A percentile compares a stretch with the other conserved stretches of the same genome.
Evolutionary conservation across 2,888 invertebrate genomes (phyloP).

Genomic region (Ennomos quercinarius): DNA sequence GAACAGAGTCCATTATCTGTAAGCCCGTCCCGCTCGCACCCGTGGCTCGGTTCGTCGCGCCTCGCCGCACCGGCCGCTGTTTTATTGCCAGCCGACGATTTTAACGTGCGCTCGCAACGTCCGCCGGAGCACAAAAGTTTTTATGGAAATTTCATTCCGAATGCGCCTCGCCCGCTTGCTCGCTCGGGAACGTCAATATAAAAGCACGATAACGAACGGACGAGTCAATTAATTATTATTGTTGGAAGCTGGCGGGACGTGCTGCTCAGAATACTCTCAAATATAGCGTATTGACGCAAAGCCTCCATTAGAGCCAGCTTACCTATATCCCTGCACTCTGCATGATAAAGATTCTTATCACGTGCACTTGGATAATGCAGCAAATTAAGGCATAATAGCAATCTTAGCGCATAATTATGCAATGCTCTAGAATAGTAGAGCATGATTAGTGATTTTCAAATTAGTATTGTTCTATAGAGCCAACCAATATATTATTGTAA

Average conservation of each 20-base stretch:
- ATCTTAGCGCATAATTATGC: too few species aligned
- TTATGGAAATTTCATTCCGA: conserved; percentile 86
- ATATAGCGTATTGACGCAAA: conserved; percentile 59
- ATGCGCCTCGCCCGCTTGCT: conserved; percentile 82
- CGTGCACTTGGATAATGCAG: too few species aligned
- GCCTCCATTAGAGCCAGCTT: conserved; percentile 39
- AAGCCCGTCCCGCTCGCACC: conserved; percentile 74
- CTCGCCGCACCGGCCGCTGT: conserved; percentile 84
- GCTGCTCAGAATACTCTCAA: conserved; percentile 63
- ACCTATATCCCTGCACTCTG: neutral
- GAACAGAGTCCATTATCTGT: conserved; percentile 83
- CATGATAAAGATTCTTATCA: neutral
- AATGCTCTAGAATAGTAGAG: too few species aligned
- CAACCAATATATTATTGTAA: neutral
- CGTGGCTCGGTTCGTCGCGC: conserved; percentile 74
- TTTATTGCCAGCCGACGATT: conserved; percentile 85
- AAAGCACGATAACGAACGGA: conserved; percentile 85
- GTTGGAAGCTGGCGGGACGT: conserved; percentile 82
- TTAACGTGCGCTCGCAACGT: conserved; percentile 86
- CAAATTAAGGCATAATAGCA: too few species aligned
- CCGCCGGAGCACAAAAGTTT: conserved; percentile 85
- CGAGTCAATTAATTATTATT: conserved; percentile 86
- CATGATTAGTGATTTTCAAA: too few species aligned
- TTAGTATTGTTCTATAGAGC: neutral
- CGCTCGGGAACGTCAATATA: conserved; percentile 83